Percentiles rank a stretch among this genome's conserved stretches.
Evolutionary conservation across 1,140 invertebrate species (phyloP).

Genomic region (Caenorhabditis inopinata): DNA sequence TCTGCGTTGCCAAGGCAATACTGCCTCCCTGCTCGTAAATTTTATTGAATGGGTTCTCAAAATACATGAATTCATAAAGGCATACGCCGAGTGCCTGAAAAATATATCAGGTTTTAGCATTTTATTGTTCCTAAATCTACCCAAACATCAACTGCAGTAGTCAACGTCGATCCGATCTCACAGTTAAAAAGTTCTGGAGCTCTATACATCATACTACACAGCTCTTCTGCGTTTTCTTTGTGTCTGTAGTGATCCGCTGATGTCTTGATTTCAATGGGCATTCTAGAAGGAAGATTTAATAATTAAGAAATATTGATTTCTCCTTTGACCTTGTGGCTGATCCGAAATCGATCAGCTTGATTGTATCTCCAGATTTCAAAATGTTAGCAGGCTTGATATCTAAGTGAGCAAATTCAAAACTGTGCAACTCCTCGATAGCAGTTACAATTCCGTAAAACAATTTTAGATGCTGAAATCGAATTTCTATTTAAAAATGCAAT

Average conservation of each 20-base stretch:
- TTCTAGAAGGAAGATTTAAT: too few species aligned
- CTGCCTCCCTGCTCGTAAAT: conserved; percentile 83
- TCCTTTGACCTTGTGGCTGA: conserved; percentile 34
- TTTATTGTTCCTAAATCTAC: too few species aligned
- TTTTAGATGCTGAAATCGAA: background rate
- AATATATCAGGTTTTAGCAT: background rate
- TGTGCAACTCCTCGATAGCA: conserved; percentile 8
- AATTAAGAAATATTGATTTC: too few species aligned
- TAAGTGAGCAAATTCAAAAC: background rate
- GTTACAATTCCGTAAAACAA: background rate
- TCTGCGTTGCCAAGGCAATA: conserved; percentile 77
- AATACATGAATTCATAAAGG: conserved; percentile 81
- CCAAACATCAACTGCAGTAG: conserved; percentile 85
- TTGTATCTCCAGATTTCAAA: background rate
- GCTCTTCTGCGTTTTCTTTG: conserved; percentile 80
- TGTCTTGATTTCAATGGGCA: conserved; percentile 32
- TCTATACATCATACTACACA: conserved; percentile 82
- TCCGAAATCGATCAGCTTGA: conserved; percentile 33
- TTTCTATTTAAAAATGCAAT: background rate
- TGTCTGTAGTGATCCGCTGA: conserved; percentile 67
- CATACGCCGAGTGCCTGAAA: conserved; percentile 82
- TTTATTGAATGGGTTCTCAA: conserved; percentile 81
- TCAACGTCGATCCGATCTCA: conserved; percentile 77
- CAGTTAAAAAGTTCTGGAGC: conserved; percentile 85
- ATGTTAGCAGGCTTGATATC: conserved; percentile 39